Base-by-base conservation (phyloP, 2,113 vertebrate genomes). In the Chlorocebus sabaeus region DNA sequence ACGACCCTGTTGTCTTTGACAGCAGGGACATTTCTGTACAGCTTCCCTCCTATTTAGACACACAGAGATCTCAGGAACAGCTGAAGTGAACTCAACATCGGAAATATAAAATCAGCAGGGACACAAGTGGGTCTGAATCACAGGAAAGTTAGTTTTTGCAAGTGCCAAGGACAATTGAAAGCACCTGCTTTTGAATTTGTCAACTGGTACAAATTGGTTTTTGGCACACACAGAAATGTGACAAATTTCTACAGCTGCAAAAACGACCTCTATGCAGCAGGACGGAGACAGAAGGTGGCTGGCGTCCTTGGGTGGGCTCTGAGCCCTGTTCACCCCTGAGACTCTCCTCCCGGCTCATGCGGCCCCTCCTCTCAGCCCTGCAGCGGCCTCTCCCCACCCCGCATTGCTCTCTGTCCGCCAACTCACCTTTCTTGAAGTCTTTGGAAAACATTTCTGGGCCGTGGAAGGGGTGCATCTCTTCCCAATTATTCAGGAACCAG, bases 331-430 rank as follows among this genome's bases (percentile, higher is more conserved):
- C 17, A 4, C 20, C 48, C 61, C 57, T 11, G 20, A 22, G 27
- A 52, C n/a, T 43, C 45, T 38, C 17, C 14, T 17, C 45, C 67
- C 9, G 25, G 25, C n/a, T 35, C 48, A 1, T 6, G 3, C 2
- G 43, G 22, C 59, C 43, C 45, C 45, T 32, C 17, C 30, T 10
- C 18, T 20, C 52, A 55, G 50, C 52, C 52, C 52, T 55, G 45
- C 14, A 11, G 45, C 30, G 0, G 17, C 45, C 18, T 35, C 35
- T 27, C 17, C 17, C 45, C 0, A 50, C 76, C 6, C 8, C 1
- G 45, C 30, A 12, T 9, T 22, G 32, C 67, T 72, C n/a, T 32
- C 38, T 11, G 27, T 30, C 55, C 6, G 17, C 57, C 40, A 11
- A 22, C 16, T 11, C 57, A 10, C 11, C 3, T 32, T 32, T 64